Conservation (phyloP, 2,113 vertebrate genomes). For the Himantopus leucocephalus region DNA sequence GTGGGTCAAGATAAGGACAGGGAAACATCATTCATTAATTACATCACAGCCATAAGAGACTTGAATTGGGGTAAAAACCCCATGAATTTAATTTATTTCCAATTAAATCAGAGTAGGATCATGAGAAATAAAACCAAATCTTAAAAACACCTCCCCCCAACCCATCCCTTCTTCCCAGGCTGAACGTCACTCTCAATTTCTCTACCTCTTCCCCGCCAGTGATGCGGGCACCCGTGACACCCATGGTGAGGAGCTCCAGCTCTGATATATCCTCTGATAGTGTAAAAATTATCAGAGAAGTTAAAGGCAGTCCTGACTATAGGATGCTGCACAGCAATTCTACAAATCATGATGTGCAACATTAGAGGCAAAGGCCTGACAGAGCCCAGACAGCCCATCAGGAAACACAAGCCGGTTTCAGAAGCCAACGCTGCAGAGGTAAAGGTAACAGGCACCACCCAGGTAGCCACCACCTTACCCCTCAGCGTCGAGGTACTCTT, state of each 20-base stretch:
- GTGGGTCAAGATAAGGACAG: background rate
- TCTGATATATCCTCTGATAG: background rate
- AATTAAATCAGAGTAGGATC: background rate
- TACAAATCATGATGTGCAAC: background rate
- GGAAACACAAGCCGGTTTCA: background rate
- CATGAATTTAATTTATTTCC: background rate
- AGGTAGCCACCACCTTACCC: background rate
- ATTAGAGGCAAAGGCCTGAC: background rate
- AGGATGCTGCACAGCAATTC: background rate
- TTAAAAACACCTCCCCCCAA: background rate
- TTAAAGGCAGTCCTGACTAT: background rate
- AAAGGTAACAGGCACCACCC: background rate
- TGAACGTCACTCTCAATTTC: background rate
- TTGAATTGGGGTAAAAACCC: background rate
- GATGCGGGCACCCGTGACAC: too few relatives aligned
- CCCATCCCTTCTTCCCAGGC: background rate
- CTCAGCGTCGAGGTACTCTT: background rate
- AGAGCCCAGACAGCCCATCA: background rate
- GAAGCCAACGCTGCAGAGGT: background rate
- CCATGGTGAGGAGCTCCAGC: too few relatives aligned
- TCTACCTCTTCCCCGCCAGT: background rate
- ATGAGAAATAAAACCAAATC: background rate
- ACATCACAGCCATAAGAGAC: background rate
- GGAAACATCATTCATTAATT: background rate
- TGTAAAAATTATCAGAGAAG: background rate